Percentiles rank a stretch among this genome's conserved stretches.
These are phyloP conservation scores for Lasioglossum marginatum DNA, from an alignment of 2,888 invertebrate genomes.

Conservation along the genomic window DNA sequence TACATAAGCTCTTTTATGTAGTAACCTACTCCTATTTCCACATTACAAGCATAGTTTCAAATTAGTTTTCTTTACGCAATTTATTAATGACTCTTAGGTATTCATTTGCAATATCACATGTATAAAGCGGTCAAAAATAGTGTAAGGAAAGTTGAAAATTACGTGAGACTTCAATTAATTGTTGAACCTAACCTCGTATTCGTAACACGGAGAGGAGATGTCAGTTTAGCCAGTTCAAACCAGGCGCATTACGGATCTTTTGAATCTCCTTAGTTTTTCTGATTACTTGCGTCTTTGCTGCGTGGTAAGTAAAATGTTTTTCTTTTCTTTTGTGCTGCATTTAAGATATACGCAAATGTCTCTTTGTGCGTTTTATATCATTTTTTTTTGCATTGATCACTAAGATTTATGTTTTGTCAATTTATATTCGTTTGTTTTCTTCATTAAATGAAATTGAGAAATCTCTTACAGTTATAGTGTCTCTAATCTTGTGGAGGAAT, in stretches of 20 bases:
- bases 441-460: background rate
- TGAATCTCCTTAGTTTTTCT: conserved; percentile 75
- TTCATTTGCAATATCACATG: conserved; percentile 55
- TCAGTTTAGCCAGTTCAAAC: conserved; percentile 76
- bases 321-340: background rate
- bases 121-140: conserved; percentile 52
- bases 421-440: conserved; percentile 1
- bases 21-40: conserved; percentile 30
- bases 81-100: conserved; percentile 53
- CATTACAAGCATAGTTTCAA: conserved; percentile 27
- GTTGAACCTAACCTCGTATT: conserved; percentile 81
- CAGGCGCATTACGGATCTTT: conserved; percentile 75
- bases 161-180: conserved; percentile 75
- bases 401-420: conserved; percentile 19
- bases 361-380: conserved; percentile 5
- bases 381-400: conserved; percentile 22
- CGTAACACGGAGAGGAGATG: conserved; percentile 74
- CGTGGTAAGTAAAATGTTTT: conserved; percentile 69
- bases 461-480: background rate
- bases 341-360: conserved; percentile 11
- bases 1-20: conserved; percentile 49
- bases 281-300: conserved; percentile 61
- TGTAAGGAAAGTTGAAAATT: conserved; percentile 51
- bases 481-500: background rate
- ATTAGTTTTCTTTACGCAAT: conserved; percentile 26